A percentile compares a stretch with the other conserved stretches of the same genome.
Evolutionary conservation across 2,797 vertebrate species (phyloP).

Genomic region (Rhabdomys pumilio): DNA sequence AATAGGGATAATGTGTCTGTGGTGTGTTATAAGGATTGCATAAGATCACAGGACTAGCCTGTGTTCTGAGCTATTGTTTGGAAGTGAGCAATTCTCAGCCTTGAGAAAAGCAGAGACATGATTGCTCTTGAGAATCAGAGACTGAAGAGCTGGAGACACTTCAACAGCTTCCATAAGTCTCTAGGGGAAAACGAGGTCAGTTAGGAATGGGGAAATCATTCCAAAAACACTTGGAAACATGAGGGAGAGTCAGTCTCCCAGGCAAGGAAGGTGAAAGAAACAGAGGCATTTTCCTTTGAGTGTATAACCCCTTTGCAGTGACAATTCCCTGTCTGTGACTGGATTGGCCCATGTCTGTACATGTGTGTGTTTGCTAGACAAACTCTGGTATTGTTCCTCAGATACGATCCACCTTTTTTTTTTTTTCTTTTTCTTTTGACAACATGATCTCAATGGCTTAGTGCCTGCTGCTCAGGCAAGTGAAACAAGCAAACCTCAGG

Average conservation of each 20-base stretch:
- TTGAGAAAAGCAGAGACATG: conserved; percentile 26
- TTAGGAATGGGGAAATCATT: conserved; percentile 13
- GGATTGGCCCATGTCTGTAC: no score
- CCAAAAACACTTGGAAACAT: background rate
- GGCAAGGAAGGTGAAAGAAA: conserved; percentile 40
- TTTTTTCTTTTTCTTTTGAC: background rate
- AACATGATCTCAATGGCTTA: background rate
- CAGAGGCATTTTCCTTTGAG: background rate
- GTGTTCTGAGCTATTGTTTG: conserved; percentile 16
- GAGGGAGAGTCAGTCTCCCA: background rate
- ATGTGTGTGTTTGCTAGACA: background rate
- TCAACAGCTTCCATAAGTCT: background rate
- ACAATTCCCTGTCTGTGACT: background rate
- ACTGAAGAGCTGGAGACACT: background rate
- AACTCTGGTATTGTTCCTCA: background rate
- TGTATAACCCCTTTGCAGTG: background rate
- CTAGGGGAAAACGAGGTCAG: background rate
- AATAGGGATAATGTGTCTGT: background rate
- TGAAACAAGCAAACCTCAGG: background rate
- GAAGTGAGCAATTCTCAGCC: background rate
- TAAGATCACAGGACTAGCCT: conserved; percentile 4
- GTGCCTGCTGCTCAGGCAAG: background rate
- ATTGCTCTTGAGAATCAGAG: conserved; percentile 17
- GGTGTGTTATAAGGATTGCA: background rate
- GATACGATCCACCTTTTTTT: background rate